Conservation (phyloP, 64 coral and sea anemone genomes). For the Platygyra sinensis region DNA sequence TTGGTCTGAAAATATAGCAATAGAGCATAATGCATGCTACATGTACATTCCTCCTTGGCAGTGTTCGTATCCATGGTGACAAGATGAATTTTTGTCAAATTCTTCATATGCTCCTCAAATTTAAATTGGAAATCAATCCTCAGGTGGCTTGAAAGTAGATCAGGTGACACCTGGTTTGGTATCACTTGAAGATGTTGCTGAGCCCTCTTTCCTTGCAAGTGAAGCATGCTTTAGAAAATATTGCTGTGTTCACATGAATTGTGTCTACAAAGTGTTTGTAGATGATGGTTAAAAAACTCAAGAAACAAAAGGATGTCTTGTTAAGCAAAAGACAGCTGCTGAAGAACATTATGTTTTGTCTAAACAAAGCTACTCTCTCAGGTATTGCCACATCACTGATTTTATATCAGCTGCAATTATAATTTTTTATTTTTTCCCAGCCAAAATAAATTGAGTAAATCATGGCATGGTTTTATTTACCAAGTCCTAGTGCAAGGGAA, state of each 20-base stretch:
- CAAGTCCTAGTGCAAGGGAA: neutral
- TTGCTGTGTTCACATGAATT: neutral
- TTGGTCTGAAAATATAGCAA: neutral
- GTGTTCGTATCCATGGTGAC: neutral
- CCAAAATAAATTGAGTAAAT: neutral
- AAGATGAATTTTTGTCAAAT: neutral
- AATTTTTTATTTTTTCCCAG: neutral
- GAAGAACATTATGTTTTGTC: conserved; percentile 22
- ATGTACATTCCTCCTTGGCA: neutral
- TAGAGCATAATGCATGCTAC: neutral
- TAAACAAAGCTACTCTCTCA: conserved; percentile 1
- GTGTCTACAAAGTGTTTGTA: neutral
- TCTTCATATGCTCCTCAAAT: neutral
- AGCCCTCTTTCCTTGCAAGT: neutral
- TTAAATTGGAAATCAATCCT: neutral
- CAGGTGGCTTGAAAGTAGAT: too few relatives aligned
- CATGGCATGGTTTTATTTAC: neutral
- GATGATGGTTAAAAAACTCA: conserved; percentile 12
- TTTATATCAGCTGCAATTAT: neutral
- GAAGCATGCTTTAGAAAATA: neutral
- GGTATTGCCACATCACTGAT: neutral
- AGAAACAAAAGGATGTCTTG: conserved; percentile 1
- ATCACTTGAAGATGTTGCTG: neutral
- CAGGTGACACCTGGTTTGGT: neutral
- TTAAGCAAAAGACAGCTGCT: conserved; percentile 5